Evolutionary conservation across 2,888 invertebrate genomes (phyloP).

Genomic region (Dicycla oo): DNA sequence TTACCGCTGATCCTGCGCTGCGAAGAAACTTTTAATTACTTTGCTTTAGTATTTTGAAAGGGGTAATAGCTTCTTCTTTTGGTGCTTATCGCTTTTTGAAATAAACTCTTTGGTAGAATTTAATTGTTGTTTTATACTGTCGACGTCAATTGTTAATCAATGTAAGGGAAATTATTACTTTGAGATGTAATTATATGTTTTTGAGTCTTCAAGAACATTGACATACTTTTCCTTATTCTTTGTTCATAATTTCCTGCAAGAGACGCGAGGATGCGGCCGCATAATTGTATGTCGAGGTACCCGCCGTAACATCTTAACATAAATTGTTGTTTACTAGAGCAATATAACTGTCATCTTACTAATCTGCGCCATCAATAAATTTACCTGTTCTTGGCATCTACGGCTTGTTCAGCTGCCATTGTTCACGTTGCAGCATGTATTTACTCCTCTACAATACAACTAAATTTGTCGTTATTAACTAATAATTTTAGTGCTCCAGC

Average conservation of each 20-base stretch:
- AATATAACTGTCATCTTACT: constrained; percentile 51
- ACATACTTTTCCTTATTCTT: constrained; percentile 15
- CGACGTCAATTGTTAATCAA: constrained; percentile 42
- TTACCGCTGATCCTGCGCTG: constrained; percentile 65
- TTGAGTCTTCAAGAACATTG: constrained; percentile 10
- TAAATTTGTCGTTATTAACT: constrained; percentile 62
- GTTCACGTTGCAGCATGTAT: constrained; percentile 31
- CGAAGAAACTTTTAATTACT: constrained; percentile 81
- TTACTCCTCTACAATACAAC: constrained; percentile 26
- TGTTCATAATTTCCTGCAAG: constrained; percentile 14
- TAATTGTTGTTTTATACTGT: constrained; percentile 60
- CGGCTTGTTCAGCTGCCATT: constrained; percentile 44
- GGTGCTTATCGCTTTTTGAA: constrained; percentile 68
- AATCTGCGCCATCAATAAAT: constrained; percentile 54
- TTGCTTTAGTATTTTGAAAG: constrained; percentile 77
- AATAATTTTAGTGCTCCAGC: constrained; percentile 54
- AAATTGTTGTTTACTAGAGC: constrained; percentile 42
- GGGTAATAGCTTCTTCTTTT: constrained; percentile 74
- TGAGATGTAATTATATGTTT: constrained; percentile 44
- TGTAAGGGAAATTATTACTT: constrained; percentile 47
- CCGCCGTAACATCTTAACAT: constrained; percentile 30
- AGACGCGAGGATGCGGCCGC: constrained; percentile 15
- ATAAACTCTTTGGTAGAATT: constrained; percentile 64
- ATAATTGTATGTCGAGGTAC: neutral
- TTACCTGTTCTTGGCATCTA: constrained; percentile 59